These are phyloP conservation scores for Volucella zonaria DNA, from an alignment of 2,888 invertebrate species.

Conservation along the genomic window DNA sequence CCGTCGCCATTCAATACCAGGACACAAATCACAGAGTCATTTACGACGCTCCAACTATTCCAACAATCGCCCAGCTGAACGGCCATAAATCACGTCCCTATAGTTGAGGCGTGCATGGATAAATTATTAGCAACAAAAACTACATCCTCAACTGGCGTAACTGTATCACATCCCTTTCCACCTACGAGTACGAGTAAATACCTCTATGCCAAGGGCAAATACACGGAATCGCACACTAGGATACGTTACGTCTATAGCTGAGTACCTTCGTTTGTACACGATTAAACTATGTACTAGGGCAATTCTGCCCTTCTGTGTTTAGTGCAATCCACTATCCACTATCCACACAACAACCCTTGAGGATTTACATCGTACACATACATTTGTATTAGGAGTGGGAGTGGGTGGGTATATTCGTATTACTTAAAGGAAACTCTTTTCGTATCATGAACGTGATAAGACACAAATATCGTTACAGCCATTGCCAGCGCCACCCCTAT, in stretches of 20 bases:
- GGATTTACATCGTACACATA: background rate
- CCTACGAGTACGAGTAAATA: background rate
- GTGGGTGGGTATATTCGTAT: background rate
- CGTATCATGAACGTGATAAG: slow-evolving; percentile 53
- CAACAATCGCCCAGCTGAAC: slow-evolving; percentile 22
- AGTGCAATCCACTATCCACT: slow-evolving; percentile 40
- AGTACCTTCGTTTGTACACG: too few species aligned
- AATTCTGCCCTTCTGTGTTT: background rate
- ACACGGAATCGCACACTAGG: background rate
- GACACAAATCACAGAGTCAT: slow-evolving; percentile 48
- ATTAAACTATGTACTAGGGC: background rate
- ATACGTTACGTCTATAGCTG: background rate
- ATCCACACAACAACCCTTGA: slow-evolving; percentile 36
- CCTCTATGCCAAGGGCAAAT: slow-evolving; percentile 13
- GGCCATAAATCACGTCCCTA: slow-evolving; percentile 51
- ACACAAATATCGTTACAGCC: slow-evolving; percentile 6
- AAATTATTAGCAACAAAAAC: slow-evolving; percentile 58
- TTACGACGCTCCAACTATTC: slow-evolving; percentile 32
- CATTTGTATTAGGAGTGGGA: background rate
- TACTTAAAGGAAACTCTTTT: slow-evolving; percentile 35
- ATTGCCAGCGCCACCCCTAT: slow-evolving; percentile 11
- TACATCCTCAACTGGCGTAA: slow-evolving; percentile 43
- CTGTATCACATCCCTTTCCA: slow-evolving; percentile 46
- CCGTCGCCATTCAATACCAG: slow-evolving; percentile 27
- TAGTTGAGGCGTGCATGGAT: slow-evolving; percentile 51